phyloP scores from a whole-genome alignment of 2,888 invertebrate species.

The Phalera bucephala region DNA sequence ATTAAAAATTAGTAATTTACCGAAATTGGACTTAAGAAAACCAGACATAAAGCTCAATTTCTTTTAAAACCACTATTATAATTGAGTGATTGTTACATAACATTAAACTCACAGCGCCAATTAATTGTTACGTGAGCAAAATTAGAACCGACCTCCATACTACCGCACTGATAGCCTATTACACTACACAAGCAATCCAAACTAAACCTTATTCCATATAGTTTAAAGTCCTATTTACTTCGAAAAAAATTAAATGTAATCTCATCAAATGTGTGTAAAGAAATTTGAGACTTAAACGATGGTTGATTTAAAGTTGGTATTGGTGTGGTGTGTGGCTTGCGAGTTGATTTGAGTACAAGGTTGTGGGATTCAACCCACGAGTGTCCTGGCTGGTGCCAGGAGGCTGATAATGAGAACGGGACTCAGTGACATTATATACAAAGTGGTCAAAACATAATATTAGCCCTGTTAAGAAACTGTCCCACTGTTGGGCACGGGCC shows the following conservation, averaged over 20 bases:
- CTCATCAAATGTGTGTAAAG: neutral
- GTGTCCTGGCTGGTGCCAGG: neutral
- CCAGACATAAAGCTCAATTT: no score
- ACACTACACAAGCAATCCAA: neutral
- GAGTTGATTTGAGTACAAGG: slow-evolving; percentile 1
- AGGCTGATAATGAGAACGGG: no score
- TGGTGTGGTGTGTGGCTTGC: neutral
- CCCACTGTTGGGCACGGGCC: no score
- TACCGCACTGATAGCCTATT: neutral
- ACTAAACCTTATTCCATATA: neutral
- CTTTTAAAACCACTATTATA: no score
- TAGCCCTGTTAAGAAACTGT: no score
- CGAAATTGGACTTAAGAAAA: no score
- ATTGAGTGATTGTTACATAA: neutral
- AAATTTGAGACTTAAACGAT: neutral
- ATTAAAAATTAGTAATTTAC: no score
- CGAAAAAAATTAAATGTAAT: neutral
- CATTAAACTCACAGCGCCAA: neutral
- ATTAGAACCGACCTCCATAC: slow-evolving; percentile 1
- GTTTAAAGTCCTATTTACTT: neutral
- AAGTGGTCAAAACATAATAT: no score
- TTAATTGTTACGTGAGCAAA: neutral
- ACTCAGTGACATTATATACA: no score
- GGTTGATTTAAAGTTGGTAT: neutral
- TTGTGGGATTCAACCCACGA: neutral